These are phyloP conservation scores for Chaenodraco wilsoni DNA, from an alignment of 2,797 vertebrate species.

Conservation along the genomic window DNA sequence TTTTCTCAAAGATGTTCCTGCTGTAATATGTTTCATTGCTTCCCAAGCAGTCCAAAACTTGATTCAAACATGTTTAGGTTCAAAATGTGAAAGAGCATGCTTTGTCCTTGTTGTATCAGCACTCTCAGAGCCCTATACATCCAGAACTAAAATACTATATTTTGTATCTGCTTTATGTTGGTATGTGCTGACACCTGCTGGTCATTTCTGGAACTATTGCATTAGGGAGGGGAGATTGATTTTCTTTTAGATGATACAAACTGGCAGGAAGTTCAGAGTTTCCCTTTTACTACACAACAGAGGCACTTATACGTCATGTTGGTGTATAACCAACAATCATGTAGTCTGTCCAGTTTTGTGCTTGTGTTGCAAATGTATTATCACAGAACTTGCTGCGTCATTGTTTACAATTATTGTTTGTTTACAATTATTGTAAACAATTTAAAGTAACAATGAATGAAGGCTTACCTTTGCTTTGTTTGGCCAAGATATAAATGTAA, in stretches of 20 bases:
- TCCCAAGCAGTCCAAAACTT: background rate
- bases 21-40: background rate
- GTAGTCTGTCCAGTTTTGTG: background rate
- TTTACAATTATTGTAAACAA: background rate
- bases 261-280: background rate
- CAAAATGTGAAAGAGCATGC: constrained; percentile 1
- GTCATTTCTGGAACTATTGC: background rate
- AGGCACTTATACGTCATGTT: background rate
- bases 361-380: background rate
- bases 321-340: background rate
- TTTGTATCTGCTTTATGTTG: background rate
- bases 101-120: constrained; percentile 33
- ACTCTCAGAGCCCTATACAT: background rate
- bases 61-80: background rate
- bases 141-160: fast-evolving
- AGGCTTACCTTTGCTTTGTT: background rate
- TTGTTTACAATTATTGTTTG: background rate
- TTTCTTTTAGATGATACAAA: background rate
- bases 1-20: background rate
- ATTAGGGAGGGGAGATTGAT: background rate
- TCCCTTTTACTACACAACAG: no score
- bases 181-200: constrained; percentile 66
- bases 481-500: no score
- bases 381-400: background rate
- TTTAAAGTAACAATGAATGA: constrained; percentile 9